Base-by-base conservation (phyloP, 1,140 invertebrate species). In the Arion vulgaris region DNA sequence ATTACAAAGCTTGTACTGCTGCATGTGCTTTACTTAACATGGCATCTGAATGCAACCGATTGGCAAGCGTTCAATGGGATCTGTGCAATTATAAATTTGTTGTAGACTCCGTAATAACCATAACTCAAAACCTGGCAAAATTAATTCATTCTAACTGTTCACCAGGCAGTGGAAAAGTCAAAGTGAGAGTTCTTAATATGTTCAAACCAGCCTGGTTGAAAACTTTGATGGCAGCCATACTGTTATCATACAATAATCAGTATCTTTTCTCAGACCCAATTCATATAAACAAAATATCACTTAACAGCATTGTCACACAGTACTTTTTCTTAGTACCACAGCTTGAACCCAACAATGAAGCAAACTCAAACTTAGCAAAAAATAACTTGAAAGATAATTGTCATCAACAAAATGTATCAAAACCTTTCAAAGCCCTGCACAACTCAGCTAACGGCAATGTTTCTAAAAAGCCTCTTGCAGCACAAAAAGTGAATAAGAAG, bases 261-360 rank as follows among this genome's bases (percentile, higher is more conserved):
- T 57, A 80, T n/a, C 45, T 80, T 34, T 41, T 80, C n/a, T 45
- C 39, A n/a, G 62, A 80, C 0, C 26, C 23, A 0, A 69, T 69
- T 49, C 78, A 71, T 69, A 38, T 80, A 15, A 69, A 57, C 23
- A 26, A 32, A 32, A 32, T 80, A 36, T 80, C 78, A 26, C 28
- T 69, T 9, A 15, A 32, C 32, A 71, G 36, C 28, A 80, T 80
- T 51, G 66, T 80, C 1, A 28, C 62, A 5, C 78, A 80, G 62
- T 80, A 36, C 45, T 80, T 80, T 69, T 69, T 45, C 45, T 71
- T 80, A 51, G 36, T 69, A 1, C 78, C 78, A 80, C 62, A 36
- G n/a, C 26, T 11, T 57, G n/a, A 66, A 28, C 28, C n/a, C 62
- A 66, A 7, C 32, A 7, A 28, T 34, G 19, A 28, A 7, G 28